Base-by-base conservation (phyloP, 2,113 vertebrate genomes). In the Phainopepla nitens region DNA sequence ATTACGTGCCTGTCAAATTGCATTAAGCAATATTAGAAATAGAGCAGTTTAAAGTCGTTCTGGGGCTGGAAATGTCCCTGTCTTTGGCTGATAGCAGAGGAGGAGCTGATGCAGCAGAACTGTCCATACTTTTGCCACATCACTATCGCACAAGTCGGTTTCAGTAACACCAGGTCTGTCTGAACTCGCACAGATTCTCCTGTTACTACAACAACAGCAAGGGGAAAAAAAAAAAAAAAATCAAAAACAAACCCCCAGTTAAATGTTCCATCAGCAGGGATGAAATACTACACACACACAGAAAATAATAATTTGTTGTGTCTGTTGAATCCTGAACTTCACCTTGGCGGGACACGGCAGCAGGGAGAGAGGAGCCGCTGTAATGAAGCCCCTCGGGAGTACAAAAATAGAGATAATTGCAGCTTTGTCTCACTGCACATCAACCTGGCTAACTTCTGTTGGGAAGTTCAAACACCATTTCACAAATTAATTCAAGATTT, bases 361-460 rank as follows among this genome's bases (percentile, higher is more conserved):
- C 58, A 2, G 73, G 85, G 69, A 21, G 77, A 82, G 54, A 70
- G 28, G 10, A 96, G 89, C 29, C 1, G 17, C 86, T 64, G 91
- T 94, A 95, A 93, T 68, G 96, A 95, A 92, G 86, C 60, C 94
- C 87, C 90, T 36, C 0, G 29, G 90, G 96, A 97, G 8, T 24
- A 87, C 44, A 28, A 56, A 64, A 65, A 61, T 0, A 35, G 78
- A 62, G 73, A 62, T 96, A 95, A 97, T 75, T 94, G 69, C 87
- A 82, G 93, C 81, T 93, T 82, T 53, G 77, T 50, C 79, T 96
- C 69, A 0, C 47, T 39, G 44, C 64, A 44, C 57, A 84, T 33
- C 92, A 71, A 36, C 87, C 81, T 8, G 33, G 50, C 35, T 29
- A 85, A 82, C 82, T 94, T 61, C 66, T 62, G 71, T 7, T 42